Base-by-base conservation (phyloP, 1,140 invertebrate species). In the Leucophenga varia region DNA sequence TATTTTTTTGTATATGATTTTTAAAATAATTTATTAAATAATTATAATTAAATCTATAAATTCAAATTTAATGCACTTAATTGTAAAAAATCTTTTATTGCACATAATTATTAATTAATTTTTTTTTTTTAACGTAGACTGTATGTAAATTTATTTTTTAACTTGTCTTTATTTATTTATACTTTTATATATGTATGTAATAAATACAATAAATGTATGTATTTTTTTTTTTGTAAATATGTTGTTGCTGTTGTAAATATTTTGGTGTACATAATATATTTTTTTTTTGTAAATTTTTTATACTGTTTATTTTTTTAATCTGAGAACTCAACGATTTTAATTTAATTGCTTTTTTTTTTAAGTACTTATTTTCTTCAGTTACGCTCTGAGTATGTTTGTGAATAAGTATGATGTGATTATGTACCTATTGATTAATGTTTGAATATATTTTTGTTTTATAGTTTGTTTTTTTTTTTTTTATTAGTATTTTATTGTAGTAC, bases 21-120 rank as follows among this genome's bases (percentile, higher is more conserved):
- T n/a, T n/a, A n/a, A n/a, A n/a, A n/a, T n/a, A n/a, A n/a, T n/a
- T n/a, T n/a, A n/a, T n/a, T n/a, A n/a, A n/a, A n/a, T n/a, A n/a
- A n/a, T n/a, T n/a, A n/a, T n/a, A n/a, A n/a, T n/a, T 67, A 65
- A 63, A 49, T 65, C 63, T 65, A 67, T 65, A 65, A 65, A 63
- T 67, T 67, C 63, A 67, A 67, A 68, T 68, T 59, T 67, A 67
- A 67, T 67, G 63, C 63, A 67, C 63, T 67, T 67, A 67, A 67
- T 56, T 8, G 31, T 34, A n/a, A 14, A 9, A 13, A 34, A 34
- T 13, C 13, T 34, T 34, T 6, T 34, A 34, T 34, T 34, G 31
- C 31, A 34, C 31, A 34, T 34, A 34, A 34, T n/a, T 8, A 8
- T 9, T 34, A 8, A n/a, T n/a, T n/a, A n/a, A 8, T 9, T 34